These are phyloP conservation scores for Diplolepis rosae DNA, from an alignment of 2,888 invertebrate species.

Conservation along the genomic window DNA sequence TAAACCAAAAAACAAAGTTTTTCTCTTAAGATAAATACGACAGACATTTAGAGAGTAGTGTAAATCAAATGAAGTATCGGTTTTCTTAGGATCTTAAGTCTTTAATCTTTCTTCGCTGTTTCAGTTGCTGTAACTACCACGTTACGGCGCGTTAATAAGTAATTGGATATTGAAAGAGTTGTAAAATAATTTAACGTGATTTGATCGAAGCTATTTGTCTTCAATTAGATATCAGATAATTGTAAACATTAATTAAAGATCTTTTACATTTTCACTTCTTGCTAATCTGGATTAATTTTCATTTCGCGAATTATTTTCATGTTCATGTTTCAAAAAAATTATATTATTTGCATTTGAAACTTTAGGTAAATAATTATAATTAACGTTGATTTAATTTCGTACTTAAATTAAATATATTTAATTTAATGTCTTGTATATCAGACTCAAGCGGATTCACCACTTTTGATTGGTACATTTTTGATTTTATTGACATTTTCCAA, in stretches of 20 bases:
- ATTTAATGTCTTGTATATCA: too few relatives aligned
- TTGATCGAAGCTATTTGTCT: constrained; percentile 6
- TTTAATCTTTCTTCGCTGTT: constrained; percentile 14
- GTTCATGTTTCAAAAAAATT: too few relatives aligned
- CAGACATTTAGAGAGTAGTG: constrained; percentile 21
- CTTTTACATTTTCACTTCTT: too few relatives aligned
- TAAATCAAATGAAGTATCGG: constrained; percentile 26
- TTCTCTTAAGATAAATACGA: constrained; percentile 17
- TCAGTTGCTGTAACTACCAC: constrained; percentile 2
- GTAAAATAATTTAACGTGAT: constrained; percentile 13
- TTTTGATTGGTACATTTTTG: too few relatives aligned
- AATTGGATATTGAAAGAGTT: constrained; percentile 23
- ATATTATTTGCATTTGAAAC: too few relatives aligned
- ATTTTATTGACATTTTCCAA: too few relatives aligned
- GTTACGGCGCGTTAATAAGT: constrained; percentile 9
- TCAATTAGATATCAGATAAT: not conserved
- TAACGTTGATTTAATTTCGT: too few relatives aligned
- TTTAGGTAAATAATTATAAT: too few relatives aligned
- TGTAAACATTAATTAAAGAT: constrained; percentile 2
- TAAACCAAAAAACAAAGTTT: constrained; percentile 18
- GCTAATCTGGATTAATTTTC: too few relatives aligned
- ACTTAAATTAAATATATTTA: too few relatives aligned
- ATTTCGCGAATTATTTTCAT: too few relatives aligned
- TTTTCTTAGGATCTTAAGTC: constrained; percentile 9
- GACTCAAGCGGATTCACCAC: too few relatives aligned